Percentiles rank a stretch among this genome's conserved stretches.
Conservation (phyloP, 1,140 invertebrate genomes). For the Phortica variegata region DNA sequence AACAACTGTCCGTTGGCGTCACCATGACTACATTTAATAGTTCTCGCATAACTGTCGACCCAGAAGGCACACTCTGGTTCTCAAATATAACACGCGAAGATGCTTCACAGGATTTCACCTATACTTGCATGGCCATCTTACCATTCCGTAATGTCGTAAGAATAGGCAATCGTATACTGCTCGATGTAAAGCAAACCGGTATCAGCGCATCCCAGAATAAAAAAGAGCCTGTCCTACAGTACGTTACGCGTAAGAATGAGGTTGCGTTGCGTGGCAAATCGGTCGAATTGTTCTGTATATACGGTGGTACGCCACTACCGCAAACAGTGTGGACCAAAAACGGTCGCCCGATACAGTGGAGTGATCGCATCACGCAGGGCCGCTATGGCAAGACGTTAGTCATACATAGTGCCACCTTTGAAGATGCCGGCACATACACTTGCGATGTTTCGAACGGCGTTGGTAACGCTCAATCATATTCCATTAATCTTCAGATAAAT, state of each 20-base stretch:
- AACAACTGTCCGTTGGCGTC: constrained; percentile 71
- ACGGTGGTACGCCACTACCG: constrained; percentile 82
- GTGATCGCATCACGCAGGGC: constrained; percentile 75
- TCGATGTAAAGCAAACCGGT: constrained; percentile 77
- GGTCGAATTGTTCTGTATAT: constrained; percentile 85
- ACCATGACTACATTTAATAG: constrained; percentile 87
- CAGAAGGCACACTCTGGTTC: constrained; percentile 92
- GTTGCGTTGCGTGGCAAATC: constrained; percentile 79
- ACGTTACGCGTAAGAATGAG: constrained; percentile 82
- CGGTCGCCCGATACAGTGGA: constrained; percentile 66
- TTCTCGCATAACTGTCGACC: constrained; percentile 89
- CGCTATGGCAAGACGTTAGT: constrained; percentile 92
- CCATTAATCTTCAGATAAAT: constrained; percentile 78
- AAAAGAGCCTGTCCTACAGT: constrained; percentile 75
- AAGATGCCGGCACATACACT: constrained; percentile 84
- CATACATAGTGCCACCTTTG: constrained; percentile 80
- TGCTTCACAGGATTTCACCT: constrained; percentile 77
- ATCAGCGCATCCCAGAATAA: constrained; percentile 75
- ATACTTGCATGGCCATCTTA: constrained; percentile 87
- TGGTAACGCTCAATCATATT: constrained; percentile 78
- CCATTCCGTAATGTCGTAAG: constrained; percentile 88
- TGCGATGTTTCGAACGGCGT: constrained; percentile 91
- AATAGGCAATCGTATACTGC: constrained; percentile 77
- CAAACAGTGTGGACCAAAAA: constrained; percentile 85
- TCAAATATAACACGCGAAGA: constrained; percentile 88